Conservation (phyloP, 2,113 vertebrate species). For the Nothocercus nigrocapillus region DNA sequence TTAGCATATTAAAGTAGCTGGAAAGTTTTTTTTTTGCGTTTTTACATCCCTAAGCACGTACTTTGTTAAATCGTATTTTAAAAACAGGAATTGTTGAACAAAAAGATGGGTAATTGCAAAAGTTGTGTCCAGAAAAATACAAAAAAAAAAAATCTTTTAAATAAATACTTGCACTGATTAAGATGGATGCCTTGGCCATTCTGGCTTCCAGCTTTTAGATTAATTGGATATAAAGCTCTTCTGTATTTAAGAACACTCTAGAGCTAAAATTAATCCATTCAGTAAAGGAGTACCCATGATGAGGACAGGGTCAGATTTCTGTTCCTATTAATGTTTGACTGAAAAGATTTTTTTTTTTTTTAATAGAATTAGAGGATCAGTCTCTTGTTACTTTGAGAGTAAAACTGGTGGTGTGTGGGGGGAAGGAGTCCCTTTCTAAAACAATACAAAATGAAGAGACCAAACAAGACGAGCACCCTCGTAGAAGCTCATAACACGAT, state of each 20-base stretch:
- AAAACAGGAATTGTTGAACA: neutral
- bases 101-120: neutral
- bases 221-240: neutral
- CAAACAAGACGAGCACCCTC: neutral
- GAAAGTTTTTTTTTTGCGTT: neutral
- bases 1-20: slow-evolving; percentile 3
- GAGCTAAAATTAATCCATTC: neutral
- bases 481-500: neutral
- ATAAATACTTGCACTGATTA: neutral
- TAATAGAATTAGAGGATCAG: neutral
- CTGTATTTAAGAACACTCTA: neutral
- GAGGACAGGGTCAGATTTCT: neutral
- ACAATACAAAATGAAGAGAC: neutral
- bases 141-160: neutral
- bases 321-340: neutral
- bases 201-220: neutral
- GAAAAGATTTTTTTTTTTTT: neutral
- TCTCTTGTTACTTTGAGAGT: neutral
- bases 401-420: neutral
- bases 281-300: neutral
- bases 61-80: neutral
- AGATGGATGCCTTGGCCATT: neutral
- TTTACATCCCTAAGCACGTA: neutral
- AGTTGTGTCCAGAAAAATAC: neutral
- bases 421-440: too few species aligned